phyloP scores from a whole-genome alignment of 2,888 invertebrate genomes.

The Pyrrhosoma nymphula region DNA sequence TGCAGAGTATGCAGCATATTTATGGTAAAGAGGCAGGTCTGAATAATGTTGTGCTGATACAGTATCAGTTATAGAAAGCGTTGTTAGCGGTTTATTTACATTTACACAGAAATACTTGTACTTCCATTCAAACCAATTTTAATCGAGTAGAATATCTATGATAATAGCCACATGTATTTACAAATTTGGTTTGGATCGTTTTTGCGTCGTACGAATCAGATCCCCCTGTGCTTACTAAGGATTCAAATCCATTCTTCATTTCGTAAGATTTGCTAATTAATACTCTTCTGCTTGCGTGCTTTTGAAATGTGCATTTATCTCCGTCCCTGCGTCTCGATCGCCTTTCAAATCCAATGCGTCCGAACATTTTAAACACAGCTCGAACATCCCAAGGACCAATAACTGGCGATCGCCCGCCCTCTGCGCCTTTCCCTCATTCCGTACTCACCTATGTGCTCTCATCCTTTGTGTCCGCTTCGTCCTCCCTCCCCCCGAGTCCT shows the following conservation, averaged over 20 bases:
- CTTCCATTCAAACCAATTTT: too few species aligned
- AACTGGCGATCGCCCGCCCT: constrained; percentile 26
- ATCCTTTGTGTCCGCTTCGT: neutral
- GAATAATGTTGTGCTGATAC: too few species aligned
- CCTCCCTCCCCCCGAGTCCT: neutral
- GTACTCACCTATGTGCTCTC: neutral
- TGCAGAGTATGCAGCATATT: too few species aligned
- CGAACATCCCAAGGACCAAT: constrained; percentile 15
- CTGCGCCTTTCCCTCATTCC: neutral
- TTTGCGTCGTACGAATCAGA: neutral
- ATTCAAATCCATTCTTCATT: neutral
- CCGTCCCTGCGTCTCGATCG: neutral
- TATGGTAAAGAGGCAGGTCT: too few species aligned
- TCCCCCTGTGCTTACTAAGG: neutral
- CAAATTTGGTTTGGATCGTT: neutral
- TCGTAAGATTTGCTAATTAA: neutral
- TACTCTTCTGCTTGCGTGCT: neutral
- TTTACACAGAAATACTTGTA: too few species aligned
- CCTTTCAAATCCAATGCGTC: constrained; percentile 28
- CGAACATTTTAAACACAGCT: constrained; percentile 33
- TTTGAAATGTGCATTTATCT: neutral
- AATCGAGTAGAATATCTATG: too few species aligned
- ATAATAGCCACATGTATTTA: neutral
- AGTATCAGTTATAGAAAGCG: too few species aligned
- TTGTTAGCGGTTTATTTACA: too few species aligned